These are phyloP conservation scores for Paramormyrops hopkinsi DNA, from an alignment of 2,797 vertebrate genomes.

Conservation along the genomic window DNA sequence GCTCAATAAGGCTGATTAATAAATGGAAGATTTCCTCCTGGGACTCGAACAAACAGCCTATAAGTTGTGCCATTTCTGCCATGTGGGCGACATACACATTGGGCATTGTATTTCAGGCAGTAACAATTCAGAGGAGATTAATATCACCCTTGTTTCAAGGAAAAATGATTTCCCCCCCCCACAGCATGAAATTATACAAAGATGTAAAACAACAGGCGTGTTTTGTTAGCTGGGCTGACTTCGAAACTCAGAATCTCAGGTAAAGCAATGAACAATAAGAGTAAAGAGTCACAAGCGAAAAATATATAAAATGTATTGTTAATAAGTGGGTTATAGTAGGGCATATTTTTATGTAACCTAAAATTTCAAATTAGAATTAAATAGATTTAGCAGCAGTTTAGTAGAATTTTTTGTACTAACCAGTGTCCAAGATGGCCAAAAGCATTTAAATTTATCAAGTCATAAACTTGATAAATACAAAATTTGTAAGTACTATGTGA, in stretches of 20 bases:
- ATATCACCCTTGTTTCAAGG: not conserved
- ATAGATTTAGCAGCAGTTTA: not conserved
- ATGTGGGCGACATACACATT: not conserved
- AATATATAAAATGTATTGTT: not conserved
- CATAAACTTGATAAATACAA: not conserved
- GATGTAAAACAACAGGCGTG: not conserved
- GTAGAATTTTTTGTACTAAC: not conserved
- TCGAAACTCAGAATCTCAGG: not conserved
- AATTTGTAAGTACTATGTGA: not conserved
- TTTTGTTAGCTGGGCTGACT: not conserved
- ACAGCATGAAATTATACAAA: not conserved
- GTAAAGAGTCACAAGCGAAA: not conserved
- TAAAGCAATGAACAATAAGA: not conserved
- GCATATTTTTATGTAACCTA: not conserved
- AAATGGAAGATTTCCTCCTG: not conserved
- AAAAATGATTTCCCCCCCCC: not conserved
- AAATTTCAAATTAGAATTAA: not conserved
- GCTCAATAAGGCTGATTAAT: not conserved
- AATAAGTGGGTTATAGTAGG: not conserved
- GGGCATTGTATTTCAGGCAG: not conserved
- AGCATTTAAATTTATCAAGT: not conserved
- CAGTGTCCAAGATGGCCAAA: not conserved
- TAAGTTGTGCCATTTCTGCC: not conserved
- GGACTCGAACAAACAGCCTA: not conserved
- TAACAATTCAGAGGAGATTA: not conserved